Conservation (phyloP, 1,140 invertebrate species). For the Wasmannia auropunctata region DNA sequence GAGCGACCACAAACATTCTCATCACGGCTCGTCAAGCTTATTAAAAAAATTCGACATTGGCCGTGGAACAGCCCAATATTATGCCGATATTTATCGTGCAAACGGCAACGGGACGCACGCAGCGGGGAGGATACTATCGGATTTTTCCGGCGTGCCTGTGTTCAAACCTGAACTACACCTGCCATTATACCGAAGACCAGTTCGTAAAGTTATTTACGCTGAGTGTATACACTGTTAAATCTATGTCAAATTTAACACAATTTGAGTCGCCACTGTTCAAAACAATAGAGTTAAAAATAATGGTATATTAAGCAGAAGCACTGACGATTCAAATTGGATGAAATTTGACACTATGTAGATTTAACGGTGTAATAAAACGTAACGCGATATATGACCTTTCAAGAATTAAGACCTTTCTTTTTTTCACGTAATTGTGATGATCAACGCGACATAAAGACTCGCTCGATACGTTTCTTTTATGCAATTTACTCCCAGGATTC, state of each 20-base stretch:
- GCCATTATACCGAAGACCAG: not conserved
- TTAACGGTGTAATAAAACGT: too few species aligned
- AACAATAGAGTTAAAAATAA: too few species aligned
- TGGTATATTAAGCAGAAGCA: too few species aligned
- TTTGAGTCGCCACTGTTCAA: too few species aligned
- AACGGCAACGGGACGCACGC: not conserved
- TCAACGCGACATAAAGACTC: not conserved
- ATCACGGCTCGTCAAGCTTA: conserved; percentile 11
- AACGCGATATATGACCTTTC: not conserved
- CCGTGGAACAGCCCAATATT: not conserved
- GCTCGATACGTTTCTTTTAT: not conserved
- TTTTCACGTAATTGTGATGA: not conserved
- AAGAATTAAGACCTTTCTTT: not conserved
- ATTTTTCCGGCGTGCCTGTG: conserved; percentile 6
- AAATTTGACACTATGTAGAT: too few species aligned
- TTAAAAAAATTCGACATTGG: conserved; percentile 15
- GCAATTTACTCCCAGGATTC: not conserved
- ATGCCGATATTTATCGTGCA: conserved; percentile 36
- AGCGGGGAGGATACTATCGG: not conserved
- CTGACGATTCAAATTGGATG: too few species aligned
- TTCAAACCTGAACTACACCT: conserved; percentile 11
- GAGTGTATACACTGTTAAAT: too few species aligned
- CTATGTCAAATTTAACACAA: too few species aligned
- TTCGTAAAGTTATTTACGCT: not conserved
- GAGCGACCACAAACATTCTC: not conserved